phyloP scores from a whole-genome alignment of 2,797 vertebrate species.

The Scolopax rusticola region DNA sequence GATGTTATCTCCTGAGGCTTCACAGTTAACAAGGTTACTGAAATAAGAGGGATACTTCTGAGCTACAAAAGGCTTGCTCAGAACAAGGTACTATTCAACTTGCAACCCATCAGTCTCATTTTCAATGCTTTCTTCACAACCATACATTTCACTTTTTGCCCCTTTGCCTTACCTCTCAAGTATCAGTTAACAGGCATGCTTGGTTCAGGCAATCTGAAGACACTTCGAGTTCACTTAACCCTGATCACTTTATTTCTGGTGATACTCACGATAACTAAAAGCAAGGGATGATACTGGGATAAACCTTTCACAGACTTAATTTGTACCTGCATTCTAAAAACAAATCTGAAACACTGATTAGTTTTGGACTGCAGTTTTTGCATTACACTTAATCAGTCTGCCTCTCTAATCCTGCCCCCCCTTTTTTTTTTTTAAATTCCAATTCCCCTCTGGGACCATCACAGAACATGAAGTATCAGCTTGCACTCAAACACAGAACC shows the following conservation, averaged over 20 bases:
- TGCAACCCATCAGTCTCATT: not conserved
- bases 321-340: not conserved
- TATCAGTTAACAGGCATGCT: not conserved
- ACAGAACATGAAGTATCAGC: not conserved
- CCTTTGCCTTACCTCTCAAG: not conserved
- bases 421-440: not conserved
- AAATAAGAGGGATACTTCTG: not conserved
- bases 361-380: not conserved
- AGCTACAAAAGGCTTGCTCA: not conserved
- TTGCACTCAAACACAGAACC: not conserved
- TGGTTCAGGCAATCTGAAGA: not conserved
- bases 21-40: not conserved
- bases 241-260: not conserved
- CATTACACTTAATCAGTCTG: not conserved
- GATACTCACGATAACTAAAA: not conserved
- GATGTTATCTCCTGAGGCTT: not conserved
- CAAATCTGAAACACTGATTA: not conserved
- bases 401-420: not conserved
- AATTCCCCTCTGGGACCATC: not conserved
- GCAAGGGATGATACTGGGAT: not conserved
- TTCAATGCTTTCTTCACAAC: not conserved
- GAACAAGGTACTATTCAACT: not conserved
- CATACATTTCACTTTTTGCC: not conserved
- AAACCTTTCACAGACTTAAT: not conserved
- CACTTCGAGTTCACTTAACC: not conserved